phyloP scores from a whole-genome alignment of 2,113 vertebrate genomes.

The Chamaetylas fuelleborni region DNA sequence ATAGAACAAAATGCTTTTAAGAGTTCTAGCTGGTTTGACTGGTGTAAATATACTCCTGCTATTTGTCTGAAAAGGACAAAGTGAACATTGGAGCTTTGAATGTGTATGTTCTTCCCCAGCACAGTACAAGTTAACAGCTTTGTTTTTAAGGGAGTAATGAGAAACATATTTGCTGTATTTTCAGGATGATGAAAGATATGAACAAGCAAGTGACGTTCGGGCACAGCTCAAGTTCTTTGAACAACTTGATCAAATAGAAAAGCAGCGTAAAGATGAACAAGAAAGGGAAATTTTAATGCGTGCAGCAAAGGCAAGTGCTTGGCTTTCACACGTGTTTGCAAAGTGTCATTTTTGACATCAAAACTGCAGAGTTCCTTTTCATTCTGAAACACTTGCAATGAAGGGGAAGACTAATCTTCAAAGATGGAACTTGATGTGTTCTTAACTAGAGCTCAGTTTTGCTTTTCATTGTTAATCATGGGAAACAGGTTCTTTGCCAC shows the following conservation, averaged over 20 bases:
- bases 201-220: slow-evolving; percentile 90
- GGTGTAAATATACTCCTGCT: slow-evolving; percentile 24
- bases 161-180: not conserved
- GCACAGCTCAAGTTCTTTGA: slow-evolving; percentile 95
- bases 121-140: slow-evolving; percentile 1
- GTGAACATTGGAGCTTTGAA: slow-evolving; percentile 39
- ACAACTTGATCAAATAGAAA: slow-evolving; percentile 93
- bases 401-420: not conserved
- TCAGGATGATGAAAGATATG: slow-evolving; percentile 88
- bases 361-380: not conserved
- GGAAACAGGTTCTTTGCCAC: not conserved
- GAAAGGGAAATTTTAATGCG: slow-evolving; percentile 93
- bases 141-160: slow-evolving; percentile 1
- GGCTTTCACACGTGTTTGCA: not conserved
- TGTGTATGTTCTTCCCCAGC: not conserved
- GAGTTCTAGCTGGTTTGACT: not conserved
- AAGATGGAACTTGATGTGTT: not conserved
- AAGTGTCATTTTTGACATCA: slow-evolving; percentile 16
- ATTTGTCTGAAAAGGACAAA: slow-evolving; percentile 33
- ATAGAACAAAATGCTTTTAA: slow-evolving; percentile 38
- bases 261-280: slow-evolving; percentile 91
- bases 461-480: not conserved
- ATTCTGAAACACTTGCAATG: not conserved
- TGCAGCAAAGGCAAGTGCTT: slow-evolving; percentile 87
- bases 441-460: not conserved